Percentiles rank a stretch among this genome's conserved stretches.
Conservation (phyloP, 1,140 invertebrate species). For the Penaeus chinensis region DNA sequence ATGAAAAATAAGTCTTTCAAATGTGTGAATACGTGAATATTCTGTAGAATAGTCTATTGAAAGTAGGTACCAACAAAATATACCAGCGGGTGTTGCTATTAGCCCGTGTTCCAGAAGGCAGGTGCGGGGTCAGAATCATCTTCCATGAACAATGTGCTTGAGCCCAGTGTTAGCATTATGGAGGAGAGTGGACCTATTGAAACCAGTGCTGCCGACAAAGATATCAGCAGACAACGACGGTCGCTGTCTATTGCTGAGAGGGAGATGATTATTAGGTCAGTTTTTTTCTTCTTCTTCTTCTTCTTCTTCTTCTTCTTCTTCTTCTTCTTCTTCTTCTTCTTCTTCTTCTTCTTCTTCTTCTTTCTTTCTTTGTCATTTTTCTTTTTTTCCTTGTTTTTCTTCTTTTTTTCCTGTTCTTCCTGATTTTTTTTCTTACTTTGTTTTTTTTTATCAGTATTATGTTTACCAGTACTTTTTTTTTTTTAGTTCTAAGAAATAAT, state of each 20-base stretch:
- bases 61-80: too few relatives aligned
- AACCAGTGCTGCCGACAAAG: slow-evolving; percentile 39
- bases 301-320: neutral
- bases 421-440: too few relatives aligned
- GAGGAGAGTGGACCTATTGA: slow-evolving; percentile 56
- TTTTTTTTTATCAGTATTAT: too few relatives aligned
- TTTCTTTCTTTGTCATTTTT: neutral
- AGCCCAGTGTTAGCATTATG: slow-evolving; percentile 60
- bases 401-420: too few relatives aligned
- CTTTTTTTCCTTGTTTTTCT: too few relatives aligned
- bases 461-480: neutral
- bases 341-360: neutral
- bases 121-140: slow-evolving; percentile 9
- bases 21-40: too few relatives aligned
- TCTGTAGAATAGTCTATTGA: too few relatives aligned
- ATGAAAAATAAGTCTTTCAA: too few relatives aligned
- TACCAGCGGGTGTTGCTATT: too few relatives aligned
- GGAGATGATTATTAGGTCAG: slow-evolving; percentile 63
- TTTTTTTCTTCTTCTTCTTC: neutral
- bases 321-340: neutral
- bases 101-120: slow-evolving; percentile 16
- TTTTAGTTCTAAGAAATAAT: neutral
- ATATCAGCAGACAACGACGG: slow-evolving; percentile 56
- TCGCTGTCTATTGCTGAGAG: slow-evolving; percentile 63
- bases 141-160: slow-evolving; percentile 45